Evolutionary conservation across 2,888 invertebrate species (phyloP), one percentile per base, ranked within the genome.

Genomic region (Dolichomitus sp.): DNA sequence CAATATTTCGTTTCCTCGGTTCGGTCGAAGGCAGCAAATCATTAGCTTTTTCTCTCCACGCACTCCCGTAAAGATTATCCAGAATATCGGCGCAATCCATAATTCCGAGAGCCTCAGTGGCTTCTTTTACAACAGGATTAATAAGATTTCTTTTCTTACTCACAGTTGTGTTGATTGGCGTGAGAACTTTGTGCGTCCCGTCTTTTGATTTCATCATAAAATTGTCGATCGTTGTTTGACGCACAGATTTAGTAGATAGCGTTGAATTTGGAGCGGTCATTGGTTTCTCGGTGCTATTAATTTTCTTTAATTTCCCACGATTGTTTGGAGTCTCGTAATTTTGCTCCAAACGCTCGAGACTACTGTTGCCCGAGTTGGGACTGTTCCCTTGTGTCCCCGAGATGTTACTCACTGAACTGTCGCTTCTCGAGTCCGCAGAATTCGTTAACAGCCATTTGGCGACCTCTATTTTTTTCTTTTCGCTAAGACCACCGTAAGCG

Each of bases 41-140:
- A 69, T 89, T 85, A 5, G 90, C 92, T 65, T 91, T 95, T 0
- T 94, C 94, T 86, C 95, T 95, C 95, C 95, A 95, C 9, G 92
- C 90, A 59, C 94, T 93, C n/a, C 95, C 95, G 33, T 95, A 95
- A 1, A 95, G 88, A 78, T 95, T 95, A 23, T 94, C 94, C 63
- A 94, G 88, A 82, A 94, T 92, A 87, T 92, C 90, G 0, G 89
- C 91, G 75, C 91, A 93, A 23, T 92, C 90, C 33, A 84, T 85
- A 57, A 92, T 77, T 23, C 78, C 83, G 12, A 80, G 19, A 50
- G 40, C 23, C 7, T 76, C 70, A 27, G 17, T 80, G 19, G 23
- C 45, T 77, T 79, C 72, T 4, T 66, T 79, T 6, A 66, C 63
- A 9, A 23, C 63, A 0, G 68, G 59, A 14, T 48, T 33, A 1